Evolutionary conservation across 2,113 vertebrate species (phyloP).

Genomic region (Marcusenius ussheri): DNA sequence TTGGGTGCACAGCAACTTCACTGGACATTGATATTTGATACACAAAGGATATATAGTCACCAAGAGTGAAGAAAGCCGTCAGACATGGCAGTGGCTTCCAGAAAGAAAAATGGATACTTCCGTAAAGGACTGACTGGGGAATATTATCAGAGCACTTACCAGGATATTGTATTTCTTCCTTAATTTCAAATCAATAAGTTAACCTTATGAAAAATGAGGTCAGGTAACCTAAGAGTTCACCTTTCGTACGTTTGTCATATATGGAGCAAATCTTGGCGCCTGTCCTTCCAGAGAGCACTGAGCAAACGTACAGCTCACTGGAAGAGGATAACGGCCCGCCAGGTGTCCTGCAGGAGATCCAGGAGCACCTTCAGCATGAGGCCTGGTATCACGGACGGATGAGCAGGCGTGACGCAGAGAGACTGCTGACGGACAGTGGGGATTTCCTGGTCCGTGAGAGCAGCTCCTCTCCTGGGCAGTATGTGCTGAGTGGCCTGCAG

Average conservation of each 20-base stretch:
- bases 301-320: slow-evolving; percentile 50
- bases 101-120: slow-evolving; percentile 8
- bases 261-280: slow-evolving; percentile 23
- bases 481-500: slow-evolving; percentile 83
- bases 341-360: slow-evolving; percentile 46
- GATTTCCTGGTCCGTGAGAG: slow-evolving; percentile 90
- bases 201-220: slow-evolving; percentile 14
- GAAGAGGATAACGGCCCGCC: slow-evolving; percentile 37
- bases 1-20: not conserved
- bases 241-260: not conserved
- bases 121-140: slow-evolving; percentile 9
- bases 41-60: slow-evolving; percentile 2
- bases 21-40: not conserved
- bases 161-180: not conserved
- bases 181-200: slow-evolving; percentile 21
- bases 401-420: slow-evolving; percentile 76
- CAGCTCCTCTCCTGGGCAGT: slow-evolving; percentile 75
- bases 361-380: slow-evolving; percentile 67
- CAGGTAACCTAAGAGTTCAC: not conserved
- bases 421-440: slow-evolving; percentile 71
- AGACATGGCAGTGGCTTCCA: slow-evolving; percentile 10
- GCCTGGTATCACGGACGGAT: slow-evolving; percentile 83
- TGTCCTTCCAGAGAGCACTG: slow-evolving; percentile 49
- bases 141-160: slow-evolving; percentile 5
- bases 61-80: not conserved